Base-by-base conservation (phyloP, 2,888 invertebrate species). In the Limnephilus auricula region DNA sequence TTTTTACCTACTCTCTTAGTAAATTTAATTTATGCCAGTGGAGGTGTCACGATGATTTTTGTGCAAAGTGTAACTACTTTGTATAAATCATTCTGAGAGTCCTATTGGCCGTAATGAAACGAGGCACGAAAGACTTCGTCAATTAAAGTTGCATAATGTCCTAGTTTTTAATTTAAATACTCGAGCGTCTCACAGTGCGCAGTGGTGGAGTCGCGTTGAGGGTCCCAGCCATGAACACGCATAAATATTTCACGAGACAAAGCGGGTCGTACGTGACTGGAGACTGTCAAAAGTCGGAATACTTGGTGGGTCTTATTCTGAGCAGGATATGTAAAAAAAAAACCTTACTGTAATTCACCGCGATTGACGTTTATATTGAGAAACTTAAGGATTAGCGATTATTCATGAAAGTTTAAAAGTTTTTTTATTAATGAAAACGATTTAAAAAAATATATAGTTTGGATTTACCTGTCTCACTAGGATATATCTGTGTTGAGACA, bases 211-310 rank as follows among this genome's bases (percentile, higher is more conserved):
- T 30, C 86, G n/a, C 45, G 32, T 50, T 50, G 32, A 86, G 86
- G 50, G 31, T 5, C 86, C 78, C 84, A 30, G n/a, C 84, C 83
- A 84, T 37, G 78, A 90, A 84, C n/a, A 37, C 40, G 84, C 65
- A 84, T 90, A 84, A 90, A 90, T 90, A 90, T 90, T 90, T 84
- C 84, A 90, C 10, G 65, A 82, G 90, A 37, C 90, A 65, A 45
- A 31, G 84, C 90, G 65, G 84, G 84, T 9, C 83, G 82, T 31
- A 82, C 89, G 89, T 89, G 89, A 89, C 82, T 80, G 9, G 65
- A 25, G 65, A 65, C 65, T 65, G 89, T 89, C 80, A 45, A 82
- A 83, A 89, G 89, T 82, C 50, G 13, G 40, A 89, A 89, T 82
- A 82, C 50, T 65, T 25, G 25, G 65, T 9, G 9, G 65, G 25